Evolutionary conservation across 2,113 vertebrate species (phyloP), one percentile per base, ranked within the genome.

Genomic region (Sylvilagus bachmani): DNA sequence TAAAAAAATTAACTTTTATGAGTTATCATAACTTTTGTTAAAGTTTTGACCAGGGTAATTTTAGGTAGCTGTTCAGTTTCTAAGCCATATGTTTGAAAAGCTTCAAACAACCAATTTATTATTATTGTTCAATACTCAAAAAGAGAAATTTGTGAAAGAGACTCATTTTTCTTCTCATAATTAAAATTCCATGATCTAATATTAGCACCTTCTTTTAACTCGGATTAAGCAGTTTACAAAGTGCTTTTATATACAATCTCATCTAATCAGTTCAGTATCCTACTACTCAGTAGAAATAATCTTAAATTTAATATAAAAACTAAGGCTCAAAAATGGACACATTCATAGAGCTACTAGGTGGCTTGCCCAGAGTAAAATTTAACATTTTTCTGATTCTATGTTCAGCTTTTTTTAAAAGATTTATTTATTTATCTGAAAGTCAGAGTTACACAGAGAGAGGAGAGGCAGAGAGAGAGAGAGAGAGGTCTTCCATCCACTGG

Each of bases 231-330:
- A 66, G 21, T 67, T 75, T 91, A 33, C 19, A 87, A 24, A 58
- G 53, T 94, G 12, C 16, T 93, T 96, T 94, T 67, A 75, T 90
- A 51, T 66, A 80, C 19, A 44, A 86, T 92, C 31, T 95, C 64
- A 77, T 90, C 84, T 88, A 22, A 36, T 51, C 14, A 55, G 0
- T 85, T 74, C 16, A 79, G 14, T 2, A 91, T 4, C 14, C 13
- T 93, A 5, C 19, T 80, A 75, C 38, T 80, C 19, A 71, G 11
- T 86, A 24, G 44, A 3, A 58, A 14, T 55, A 89, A 38, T 87
- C 79, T 17, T 66, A 73, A 75, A 87, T 64, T 88, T 85, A 88
- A 94, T 24, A 73, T 89, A 87, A 96, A 84, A 84, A 62, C 27
- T 80, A 66, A 94, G 82, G 4, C n/a, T 84, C n/a, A 66, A 92